These are phyloP conservation scores for Tenthredo notha DNA, from an alignment of 2,888 invertebrate species.

Conservation along the genomic window DNA sequence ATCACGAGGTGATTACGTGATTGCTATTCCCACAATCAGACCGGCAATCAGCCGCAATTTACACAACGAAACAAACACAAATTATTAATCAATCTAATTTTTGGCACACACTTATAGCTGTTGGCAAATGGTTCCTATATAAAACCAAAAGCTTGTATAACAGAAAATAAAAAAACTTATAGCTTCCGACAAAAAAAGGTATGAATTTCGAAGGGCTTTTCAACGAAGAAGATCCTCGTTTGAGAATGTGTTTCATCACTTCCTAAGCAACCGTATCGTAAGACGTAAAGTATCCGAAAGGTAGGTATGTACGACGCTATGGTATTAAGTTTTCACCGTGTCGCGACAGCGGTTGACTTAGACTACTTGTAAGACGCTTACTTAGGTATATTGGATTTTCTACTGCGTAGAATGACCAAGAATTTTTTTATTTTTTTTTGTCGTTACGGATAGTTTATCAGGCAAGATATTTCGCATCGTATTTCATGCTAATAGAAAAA, in stretches of 20 bases:
- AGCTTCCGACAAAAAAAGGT: neutral
- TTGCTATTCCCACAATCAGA: neutral
- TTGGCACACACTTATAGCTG: neutral
- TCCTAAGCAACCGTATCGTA: neutral
- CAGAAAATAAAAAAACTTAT: neutral
- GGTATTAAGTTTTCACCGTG: slow-evolving; percentile 25
- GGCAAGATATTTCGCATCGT: neutral
- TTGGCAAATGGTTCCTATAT: neutral
- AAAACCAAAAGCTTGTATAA: neutral
- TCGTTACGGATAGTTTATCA: neutral
- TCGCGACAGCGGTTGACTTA: slow-evolving; percentile 28
- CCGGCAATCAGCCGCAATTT: neutral
- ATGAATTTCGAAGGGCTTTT: neutral
- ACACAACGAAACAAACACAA: neutral
- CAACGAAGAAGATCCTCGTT: neutral
- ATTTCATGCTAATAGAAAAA: neutral
- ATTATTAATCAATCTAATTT: neutral
- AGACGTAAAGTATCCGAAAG: neutral
- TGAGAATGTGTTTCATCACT: neutral
- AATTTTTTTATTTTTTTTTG: neutral
- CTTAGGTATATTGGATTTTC: slow-evolving; percentile 34
- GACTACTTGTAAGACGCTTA: slow-evolving; percentile 36
- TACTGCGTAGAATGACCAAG: slow-evolving; percentile 7
- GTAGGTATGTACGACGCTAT: neutral
- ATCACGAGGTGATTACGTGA: neutral